Percentiles rank a stretch among this genome's conserved stretches.
These are phyloP conservation scores for Aleadryas rufinucha DNA, from an alignment of 2,113 vertebrate genomes.

Conservation along the genomic window DNA sequence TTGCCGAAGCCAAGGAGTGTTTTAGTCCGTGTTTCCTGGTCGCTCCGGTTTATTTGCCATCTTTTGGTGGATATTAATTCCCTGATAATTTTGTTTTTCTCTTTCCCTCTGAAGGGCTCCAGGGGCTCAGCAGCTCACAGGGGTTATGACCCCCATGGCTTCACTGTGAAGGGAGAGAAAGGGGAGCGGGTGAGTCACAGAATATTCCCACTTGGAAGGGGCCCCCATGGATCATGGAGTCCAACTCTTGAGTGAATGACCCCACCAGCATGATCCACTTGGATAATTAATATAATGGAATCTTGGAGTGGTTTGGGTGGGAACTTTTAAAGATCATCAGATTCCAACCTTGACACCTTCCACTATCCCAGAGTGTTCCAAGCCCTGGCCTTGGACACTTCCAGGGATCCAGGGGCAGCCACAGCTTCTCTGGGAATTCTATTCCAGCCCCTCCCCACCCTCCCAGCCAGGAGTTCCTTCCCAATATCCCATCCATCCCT, in stretches of 20 bases:
- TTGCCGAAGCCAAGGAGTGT: background rate
- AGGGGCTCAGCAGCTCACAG: constrained; percentile 64
- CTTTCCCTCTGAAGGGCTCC: background rate
- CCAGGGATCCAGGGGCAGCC: background rate
- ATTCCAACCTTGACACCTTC: rapidly evolving
- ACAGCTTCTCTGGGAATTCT: background rate
- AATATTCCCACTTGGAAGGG: background rate
- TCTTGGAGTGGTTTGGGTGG: background rate
- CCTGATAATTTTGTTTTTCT: background rate
- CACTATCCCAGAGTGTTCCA: rapidly evolving
- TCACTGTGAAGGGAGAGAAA: constrained; percentile 80
- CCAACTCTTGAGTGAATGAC: rapidly evolving
- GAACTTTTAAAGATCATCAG: background rate
- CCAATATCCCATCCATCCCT: background rate
- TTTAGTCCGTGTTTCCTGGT: background rate
- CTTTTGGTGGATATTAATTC: background rate
- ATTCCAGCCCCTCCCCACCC: rapidly evolving
- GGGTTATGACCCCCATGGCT: constrained; percentile 69
- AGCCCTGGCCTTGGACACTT: background rate
- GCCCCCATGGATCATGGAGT: background rate
- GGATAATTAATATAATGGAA: background rate
- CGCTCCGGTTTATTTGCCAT: background rate
- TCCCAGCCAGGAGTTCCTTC: background rate
- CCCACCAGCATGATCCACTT: background rate
- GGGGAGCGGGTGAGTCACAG: constrained; percentile 79